Evolutionary conservation across 2,797 vertebrate genomes (phyloP), one percentile per base, ranked within the genome.

Genomic region (Darevskia nairensis): DNA sequence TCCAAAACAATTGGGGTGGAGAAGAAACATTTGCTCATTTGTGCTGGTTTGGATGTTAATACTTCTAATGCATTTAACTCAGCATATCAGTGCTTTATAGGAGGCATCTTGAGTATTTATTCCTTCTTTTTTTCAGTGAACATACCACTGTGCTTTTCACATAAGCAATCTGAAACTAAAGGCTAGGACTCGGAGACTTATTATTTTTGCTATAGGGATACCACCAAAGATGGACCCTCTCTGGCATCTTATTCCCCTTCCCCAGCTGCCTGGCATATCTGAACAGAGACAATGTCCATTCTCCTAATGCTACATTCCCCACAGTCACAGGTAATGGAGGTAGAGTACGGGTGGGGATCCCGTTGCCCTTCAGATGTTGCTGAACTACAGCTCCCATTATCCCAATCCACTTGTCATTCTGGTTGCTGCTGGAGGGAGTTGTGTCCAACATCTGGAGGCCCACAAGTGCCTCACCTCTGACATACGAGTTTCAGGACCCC

Each of bases 1-100:
- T 93, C 90, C 90, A 91, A 94, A 84, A 84, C 21, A 85, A 75
- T 76, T n/a, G 8, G 83, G 29, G 91, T 35, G 3, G 0, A 78
- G 17, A 21, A 41, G 25, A 84, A 88, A 72, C 76, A 78, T 72
- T 77, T 83, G 64, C 10, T 78, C 15, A 69, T 78, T 78, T 78
- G 59, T n/a, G 80, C 32, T 81, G 21, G 35, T 61, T 44, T 81
- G 25, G 27, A 21, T n/a, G 29, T 13, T 50, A 39, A 72, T n/a
- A 17, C 10, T 41, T 86, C 44, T 68, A 68, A 66, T 35, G 71
- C 39, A 88, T 61, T 88, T 69, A 59, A 71, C 17, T 4, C 9
- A 27, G 21, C 4, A 84, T 46, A 35, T 74, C 10, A 61, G 39
- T 64, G 59, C 13, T 74, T 32, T 74, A 50, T 50, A 75, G 19